Evolutionary conservation across 2,797 vertebrate genomes (phyloP), one percentile per base, ranked within the genome.

Genomic region (Halcyon chelicuti): DNA sequence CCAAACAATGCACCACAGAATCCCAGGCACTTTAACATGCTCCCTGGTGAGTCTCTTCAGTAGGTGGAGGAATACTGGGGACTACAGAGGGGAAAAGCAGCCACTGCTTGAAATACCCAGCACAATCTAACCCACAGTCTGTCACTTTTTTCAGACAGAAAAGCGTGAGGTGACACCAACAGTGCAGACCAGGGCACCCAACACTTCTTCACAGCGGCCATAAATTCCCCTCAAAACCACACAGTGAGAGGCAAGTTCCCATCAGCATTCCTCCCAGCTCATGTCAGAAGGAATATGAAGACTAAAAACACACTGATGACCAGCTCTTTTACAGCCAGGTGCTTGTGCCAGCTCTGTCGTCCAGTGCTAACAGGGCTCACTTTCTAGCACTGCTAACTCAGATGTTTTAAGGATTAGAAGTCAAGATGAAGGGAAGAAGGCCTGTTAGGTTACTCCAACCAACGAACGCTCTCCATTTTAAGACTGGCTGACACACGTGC

Each of bases 161-260:
- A 68, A 66, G 29, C 0, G 1, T 1, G 5, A 12, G 60, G 18
- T 3, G 5, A n/a, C n/a, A 33, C 39, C 44, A 35, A 25, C 22
- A 16, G 37, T 73, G 46, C 42, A 80, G 68, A 77, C 26, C 66
- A 49, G 55, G 8, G 58, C 17, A 51, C 12, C 26, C 17, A 31
- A n/a, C 29, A 6, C 14, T 65, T 47, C 54, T 46, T 74, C 42
- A 23, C 29, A 54, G 61, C 7, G 5, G 29, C 16, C 42, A 1
- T 23, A 31, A 21, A 46, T 58, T 76, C 42, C 39, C 37, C 26
- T 4, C 16, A 78, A 35, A 84, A 67, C 60, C 1, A 47, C 13
- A 78, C 9, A 25, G 35, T 13, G 40, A 55, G 21, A 63, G 5
- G 49, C 31, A 47, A 55, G 8, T 35, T 68, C 19, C 5, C 26